Conservation (phyloP, 1,140 invertebrate genomes). For the Oryctes rhinoceros region DNA sequence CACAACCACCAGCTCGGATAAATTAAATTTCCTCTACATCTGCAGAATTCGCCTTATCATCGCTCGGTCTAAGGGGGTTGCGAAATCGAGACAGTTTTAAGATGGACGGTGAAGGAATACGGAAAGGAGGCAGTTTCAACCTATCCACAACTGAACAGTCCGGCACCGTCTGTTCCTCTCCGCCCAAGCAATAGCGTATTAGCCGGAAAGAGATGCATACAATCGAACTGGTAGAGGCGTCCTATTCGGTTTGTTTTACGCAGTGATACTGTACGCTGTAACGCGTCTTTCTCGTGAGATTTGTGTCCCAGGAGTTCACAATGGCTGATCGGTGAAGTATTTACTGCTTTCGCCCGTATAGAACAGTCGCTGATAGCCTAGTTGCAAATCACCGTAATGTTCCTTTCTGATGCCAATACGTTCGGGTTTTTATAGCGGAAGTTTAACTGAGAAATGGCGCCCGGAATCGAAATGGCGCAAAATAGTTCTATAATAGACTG, state of each 20-base stretch:
- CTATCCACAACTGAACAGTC: constrained; percentile 15
- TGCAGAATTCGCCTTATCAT: constrained; percentile 55
- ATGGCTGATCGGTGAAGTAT: constrained; percentile 57
- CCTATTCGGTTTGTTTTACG: constrained; percentile 31
- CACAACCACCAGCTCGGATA: constrained; percentile 42
- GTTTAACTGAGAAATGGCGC: constrained; percentile 37
- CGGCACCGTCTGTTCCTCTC: background rate
- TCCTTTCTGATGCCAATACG: constrained; percentile 48
- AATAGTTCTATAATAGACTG: constrained; percentile 37
- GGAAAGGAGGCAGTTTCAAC: constrained; percentile 46
- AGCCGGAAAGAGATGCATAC: background rate
- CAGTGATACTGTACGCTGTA: constrained; percentile 49
- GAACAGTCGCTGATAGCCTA: constrained; percentile 55
- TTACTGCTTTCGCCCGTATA: constrained; percentile 55
- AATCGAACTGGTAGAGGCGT: constrained; percentile 35
- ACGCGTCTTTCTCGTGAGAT: constrained; percentile 54
- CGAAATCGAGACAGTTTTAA: constrained; percentile 52
- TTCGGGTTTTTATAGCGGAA: constrained; percentile 36
- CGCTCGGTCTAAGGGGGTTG: constrained; percentile 47
- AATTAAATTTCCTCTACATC: constrained; percentile 53
- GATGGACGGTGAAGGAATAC: constrained; percentile 55
- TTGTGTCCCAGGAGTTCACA: constrained; percentile 57
- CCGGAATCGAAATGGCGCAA: constrained; percentile 34
- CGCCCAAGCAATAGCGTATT: background rate
- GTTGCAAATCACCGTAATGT: constrained; percentile 59